Conservation (phyloP, 2,113 vertebrate genomes). For the Rattus rattus region DNA sequence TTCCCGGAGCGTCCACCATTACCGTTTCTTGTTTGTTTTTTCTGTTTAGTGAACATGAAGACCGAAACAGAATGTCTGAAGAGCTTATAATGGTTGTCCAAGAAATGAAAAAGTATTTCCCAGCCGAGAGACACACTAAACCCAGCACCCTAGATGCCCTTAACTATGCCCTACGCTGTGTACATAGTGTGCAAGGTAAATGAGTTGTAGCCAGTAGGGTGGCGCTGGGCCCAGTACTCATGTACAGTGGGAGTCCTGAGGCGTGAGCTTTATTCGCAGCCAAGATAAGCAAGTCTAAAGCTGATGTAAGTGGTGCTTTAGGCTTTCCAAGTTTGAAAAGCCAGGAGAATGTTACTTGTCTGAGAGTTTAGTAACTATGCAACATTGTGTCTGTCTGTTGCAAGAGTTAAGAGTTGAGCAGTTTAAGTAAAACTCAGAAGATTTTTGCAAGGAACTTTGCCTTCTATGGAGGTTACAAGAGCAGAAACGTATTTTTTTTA, state of each 20-base stretch:
- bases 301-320: background rate
- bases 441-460: background rate
- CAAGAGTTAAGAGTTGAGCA: background rate
- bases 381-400: background rate
- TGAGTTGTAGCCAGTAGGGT: rapidly evolving
- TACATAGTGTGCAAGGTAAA: constrained; percentile 92
- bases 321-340: background rate
- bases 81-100: constrained; percentile 89
- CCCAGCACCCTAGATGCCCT: constrained; percentile 91
- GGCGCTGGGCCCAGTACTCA: rapidly evolving
- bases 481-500: background rate
- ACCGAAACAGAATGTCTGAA: constrained; percentile 84
- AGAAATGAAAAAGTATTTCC: constrained; percentile 93
- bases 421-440: background rate
- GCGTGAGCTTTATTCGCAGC: background rate
- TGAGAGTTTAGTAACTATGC: background rate
- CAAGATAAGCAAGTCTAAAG: background rate
- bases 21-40: background rate
- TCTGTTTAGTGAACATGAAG: constrained; percentile 78
- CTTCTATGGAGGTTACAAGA: background rate
- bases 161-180: constrained; percentile 92
- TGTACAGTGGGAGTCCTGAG: background rate
- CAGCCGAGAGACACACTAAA: constrained; percentile 89
- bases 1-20: rapidly evolving
- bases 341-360: background rate